Base-by-base conservation (phyloP, 37 sponge, comb jelly and placozoan species). In the Spongia lamella region DNA sequence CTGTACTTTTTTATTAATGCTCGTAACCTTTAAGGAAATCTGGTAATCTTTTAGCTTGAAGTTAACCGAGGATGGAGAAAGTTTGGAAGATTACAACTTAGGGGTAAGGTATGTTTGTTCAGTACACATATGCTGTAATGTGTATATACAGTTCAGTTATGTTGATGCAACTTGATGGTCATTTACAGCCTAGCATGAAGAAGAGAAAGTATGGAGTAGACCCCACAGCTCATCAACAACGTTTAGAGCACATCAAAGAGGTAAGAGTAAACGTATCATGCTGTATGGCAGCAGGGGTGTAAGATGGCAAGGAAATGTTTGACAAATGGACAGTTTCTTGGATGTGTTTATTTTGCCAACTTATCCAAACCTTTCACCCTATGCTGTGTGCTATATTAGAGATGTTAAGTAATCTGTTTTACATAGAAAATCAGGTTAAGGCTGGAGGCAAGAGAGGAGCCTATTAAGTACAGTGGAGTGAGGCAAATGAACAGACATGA, bases 401-500 rank as follows among this genome's bases (percentile, higher is more conserved):
- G n/a, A n/a, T n/a, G n/a, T n/a, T n/a, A n/a, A n/a, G n/a, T n/a
- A n/a, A n/a, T 5, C n/a, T 73, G 57, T 69, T 20, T 49, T 9
- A 24, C 29, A 20, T 40, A 76, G 84, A 76, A 83, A 60, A 69
- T 83, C 3, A 16, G 34, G 9, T 53, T 36, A 37, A 58, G 63
- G 1, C 35, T 52, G 53, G 43, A 76, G 38, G 6, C 59, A 37
- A 11, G 69, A 54, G 43, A 61, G n/a, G 34, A 76, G 56, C 64
- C 69, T 52, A 53, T 49, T 16, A 15, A 21, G 3, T 69, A 50
- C 37, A 5, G 39, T n/a, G 78, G 84, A 20, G 84, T 69, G 17
- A 68, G 69, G 54, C 39, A 38, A 9, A 71, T 76, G 85, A 76
- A 11, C 64, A 69, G 84, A 13, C 79, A 85, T 66, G 79, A 79